Evolutionary conservation across 2,888 invertebrate genomes (phyloP), one percentile per base, ranked within the genome.

Genomic region (Drosophila meridiana): DNA sequence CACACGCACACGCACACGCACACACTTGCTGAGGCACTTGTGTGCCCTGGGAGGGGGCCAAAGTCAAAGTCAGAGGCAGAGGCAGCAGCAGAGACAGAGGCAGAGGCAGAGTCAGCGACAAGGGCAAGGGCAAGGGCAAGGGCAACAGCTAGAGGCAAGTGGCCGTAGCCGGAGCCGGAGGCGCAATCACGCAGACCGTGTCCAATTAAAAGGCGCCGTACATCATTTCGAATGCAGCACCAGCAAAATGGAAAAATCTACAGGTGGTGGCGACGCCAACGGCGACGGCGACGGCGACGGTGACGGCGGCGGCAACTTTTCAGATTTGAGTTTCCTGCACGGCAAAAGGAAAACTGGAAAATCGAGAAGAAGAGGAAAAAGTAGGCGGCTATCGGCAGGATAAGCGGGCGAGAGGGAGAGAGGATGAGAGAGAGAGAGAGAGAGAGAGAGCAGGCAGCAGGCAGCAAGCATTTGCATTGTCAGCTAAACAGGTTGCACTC

Each of bases 181-280:
- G 63, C 71, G 72, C 77, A 87, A 89, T 86, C 89, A 76, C 75
- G 87, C 88, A 88, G 87, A 87, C 87, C 83, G 87, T 87, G 90
- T 90, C 87, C 90, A 87, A 87, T 88, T 86, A 83, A 87, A 87
- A 89, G 87, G 87, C 87, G 87, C 87, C 90, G 90, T 87, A 66
- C 82, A 89, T 87, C 88, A 87, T 89, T 85, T 79, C 61, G 69
- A 87, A 84, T 78, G 85, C 88, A 78, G 76, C 84, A 74, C 69
- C 74, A 69, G 80, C 71, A 78, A 80, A 75, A 77, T 78, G 71
- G 62, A 55, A 73, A 78, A 87, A 85, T 87, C 85, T 82, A 87
- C 85, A 86, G 85, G 85, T 87, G 85, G 88, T 82, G 83, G 80
- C 82, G 73, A 57, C 75, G 55, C 57, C 77, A 74, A 9, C 47